Evolutionary conservation across 2,113 vertebrate species (phyloP), one percentile per base, ranked within the genome.

Genomic region (Phyllopteryx taeniolatus): DNA sequence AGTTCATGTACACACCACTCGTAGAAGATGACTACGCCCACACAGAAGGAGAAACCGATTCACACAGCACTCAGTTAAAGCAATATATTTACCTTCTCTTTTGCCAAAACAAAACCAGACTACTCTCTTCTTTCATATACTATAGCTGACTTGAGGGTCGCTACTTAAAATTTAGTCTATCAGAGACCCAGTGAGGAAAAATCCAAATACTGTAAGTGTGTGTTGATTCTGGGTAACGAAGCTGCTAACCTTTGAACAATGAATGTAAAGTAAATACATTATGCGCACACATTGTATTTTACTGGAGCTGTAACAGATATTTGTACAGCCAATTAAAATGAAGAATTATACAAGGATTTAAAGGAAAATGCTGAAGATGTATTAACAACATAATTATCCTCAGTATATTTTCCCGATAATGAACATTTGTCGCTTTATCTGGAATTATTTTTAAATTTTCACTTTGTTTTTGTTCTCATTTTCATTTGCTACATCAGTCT

Each of bases 301-400:
- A 9, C 2, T 8, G 44, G 7, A 46, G 10, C 12, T 12, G 44
- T 46, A 54, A 54, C 19, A 20, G 0, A 54, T 54, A 54, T 33
- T 14, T 60, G 75, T 78, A 67, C 57, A 82, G 73, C 80, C 83
- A 87, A 88, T 83, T 84, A 88, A 89, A 86, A 76, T 84, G 86
- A 84, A 87, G 86, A 77, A 77, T 73, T n/a, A n/a, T n/a, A n/a
- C n/a, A n/a, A n/a, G n/a, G 72, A 84, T 83, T 88, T 85, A 81
- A 85, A 79, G 59, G 83, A 74, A 70, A 77, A 79, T 77, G 83
- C 78, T 85, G 87, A 89, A 89, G 84, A 88, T 86, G 76, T 85
- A 88, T 88, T 89, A 88, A 85, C 87, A 88, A 84, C 87, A 83
- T 90, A 91, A 91, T 88, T 91, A 89, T 82, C 83, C 83, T 76